Evolutionary conservation across 2,888 invertebrate species (phyloP).

Genomic region (Phorcus lineatus): DNA sequence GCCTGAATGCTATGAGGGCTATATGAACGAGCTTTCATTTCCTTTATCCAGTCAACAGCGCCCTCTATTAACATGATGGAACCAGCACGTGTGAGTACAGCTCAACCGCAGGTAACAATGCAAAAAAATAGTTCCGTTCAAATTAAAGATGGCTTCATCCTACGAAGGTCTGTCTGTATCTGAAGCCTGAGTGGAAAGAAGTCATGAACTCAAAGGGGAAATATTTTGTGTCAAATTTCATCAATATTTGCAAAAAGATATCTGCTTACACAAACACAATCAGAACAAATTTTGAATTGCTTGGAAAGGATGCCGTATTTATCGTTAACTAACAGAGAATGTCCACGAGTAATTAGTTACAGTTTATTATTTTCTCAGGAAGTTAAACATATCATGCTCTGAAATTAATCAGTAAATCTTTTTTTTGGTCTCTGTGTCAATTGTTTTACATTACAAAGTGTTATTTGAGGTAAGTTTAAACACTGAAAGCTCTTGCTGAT

Average conservation of each 20-base stretch:
- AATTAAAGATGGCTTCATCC: not conserved
- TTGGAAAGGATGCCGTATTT: too few relatives aligned
- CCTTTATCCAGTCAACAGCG: not conserved
- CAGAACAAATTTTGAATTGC: too few relatives aligned
- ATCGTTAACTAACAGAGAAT: too few relatives aligned
- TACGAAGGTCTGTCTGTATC: not conserved
- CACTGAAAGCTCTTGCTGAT: too few relatives aligned
- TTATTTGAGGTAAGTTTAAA: too few relatives aligned
- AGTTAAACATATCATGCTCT: too few relatives aligned
- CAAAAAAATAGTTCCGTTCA: not conserved
- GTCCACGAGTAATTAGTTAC: too few relatives aligned
- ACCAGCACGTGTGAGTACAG: not conserved
- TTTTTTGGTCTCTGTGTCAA: too few relatives aligned
- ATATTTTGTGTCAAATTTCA: constrained; percentile 7
- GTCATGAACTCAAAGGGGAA: not conserved
- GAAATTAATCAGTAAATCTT: too few relatives aligned
- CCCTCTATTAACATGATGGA: not conserved
- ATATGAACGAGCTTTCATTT: not conserved
- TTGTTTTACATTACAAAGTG: too few relatives aligned
- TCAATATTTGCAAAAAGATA: not conserved
- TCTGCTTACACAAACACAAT: not conserved
- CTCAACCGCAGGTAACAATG: not conserved
- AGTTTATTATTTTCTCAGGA: too few relatives aligned
- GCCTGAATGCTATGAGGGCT: too few relatives aligned
- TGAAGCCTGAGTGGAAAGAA: not conserved